Percentiles rank a stretch among this genome's conserved stretches.
Conservation (phyloP, 1,140 invertebrate genomes). For the Ectropis grisescens region DNA sequence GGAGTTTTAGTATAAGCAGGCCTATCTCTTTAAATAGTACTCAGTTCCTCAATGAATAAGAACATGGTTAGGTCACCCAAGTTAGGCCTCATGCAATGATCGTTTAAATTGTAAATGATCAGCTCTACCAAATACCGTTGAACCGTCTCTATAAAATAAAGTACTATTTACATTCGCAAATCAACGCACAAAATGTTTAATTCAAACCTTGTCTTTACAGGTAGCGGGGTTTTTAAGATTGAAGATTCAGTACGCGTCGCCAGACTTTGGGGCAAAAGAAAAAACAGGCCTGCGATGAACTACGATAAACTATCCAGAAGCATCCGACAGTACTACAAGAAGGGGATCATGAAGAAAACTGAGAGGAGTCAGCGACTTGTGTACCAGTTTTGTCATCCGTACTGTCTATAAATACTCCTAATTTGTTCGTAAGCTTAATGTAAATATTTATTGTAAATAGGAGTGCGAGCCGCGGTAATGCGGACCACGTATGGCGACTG, state of each 20-base stretch:
- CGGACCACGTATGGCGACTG: conserved; percentile 36
- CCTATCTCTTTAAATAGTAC: too few relatives aligned
- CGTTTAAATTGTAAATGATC: conserved; percentile 5
- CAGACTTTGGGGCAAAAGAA: conserved; percentile 94
- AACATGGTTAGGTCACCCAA: too few relatives aligned
- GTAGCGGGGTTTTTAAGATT: conserved; percentile 98
- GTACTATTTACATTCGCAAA: too few relatives aligned
- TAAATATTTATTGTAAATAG: conserved; percentile 62
- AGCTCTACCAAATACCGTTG: too few relatives aligned
- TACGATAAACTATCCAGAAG: conserved; percentile 99
- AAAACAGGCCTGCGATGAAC: conserved; percentile 99
- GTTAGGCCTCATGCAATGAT: too few relatives aligned
- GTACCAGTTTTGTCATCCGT: conserved; percentile 98
- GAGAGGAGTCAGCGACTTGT: conserved; percentile 97
- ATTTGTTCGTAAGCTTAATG: conserved; percentile 52
- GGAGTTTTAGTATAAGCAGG: too few relatives aligned
- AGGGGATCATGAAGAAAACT: conserved; percentile 99
- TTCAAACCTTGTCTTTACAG: conserved; percentile 46
- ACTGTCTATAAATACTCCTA: conserved; percentile 77
- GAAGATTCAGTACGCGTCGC: conserved; percentile 98
- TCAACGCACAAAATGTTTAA: too few relatives aligned
- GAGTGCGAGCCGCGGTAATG: conserved; percentile 60
- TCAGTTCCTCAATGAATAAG: too few relatives aligned
- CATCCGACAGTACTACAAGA: conserved; percentile 99
- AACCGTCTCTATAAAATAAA: too few relatives aligned